Percentiles rank a stretch among this genome's conserved stretches.
Evolutionary conservation across 2,797 vertebrate species (phyloP).

Genomic region (Australoheros facetus): DNA sequence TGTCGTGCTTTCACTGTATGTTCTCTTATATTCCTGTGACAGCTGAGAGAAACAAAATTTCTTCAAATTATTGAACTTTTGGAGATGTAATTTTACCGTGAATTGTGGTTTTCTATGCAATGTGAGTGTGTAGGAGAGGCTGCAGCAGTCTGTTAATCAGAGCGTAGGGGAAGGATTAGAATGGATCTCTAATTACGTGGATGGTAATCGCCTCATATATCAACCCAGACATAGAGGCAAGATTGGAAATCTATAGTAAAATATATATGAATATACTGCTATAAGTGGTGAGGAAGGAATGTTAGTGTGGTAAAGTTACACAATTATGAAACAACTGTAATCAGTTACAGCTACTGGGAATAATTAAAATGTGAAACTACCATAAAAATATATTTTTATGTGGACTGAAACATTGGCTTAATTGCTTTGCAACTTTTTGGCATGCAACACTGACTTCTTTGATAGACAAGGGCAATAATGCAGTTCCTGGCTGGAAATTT

Average conservation of each 20-base stretch:
- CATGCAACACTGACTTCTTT: background rate
- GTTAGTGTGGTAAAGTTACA: background rate
- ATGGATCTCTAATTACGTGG: constrained; percentile 73
- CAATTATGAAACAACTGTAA: background rate
- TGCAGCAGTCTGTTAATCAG: constrained; percentile 57
- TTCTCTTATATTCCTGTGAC: constrained; percentile 5
- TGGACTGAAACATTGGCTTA: background rate
- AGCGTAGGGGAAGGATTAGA: constrained; percentile 56
- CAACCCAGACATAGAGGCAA: constrained; percentile 38
- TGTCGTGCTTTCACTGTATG: background rate
- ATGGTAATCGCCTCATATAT: constrained; percentile 68
- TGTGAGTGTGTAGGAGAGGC: constrained; percentile 35
- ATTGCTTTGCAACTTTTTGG: background rate
- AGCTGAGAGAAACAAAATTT: constrained; percentile 7
- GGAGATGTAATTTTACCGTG: constrained; percentile 13
- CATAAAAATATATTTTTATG: background rate
- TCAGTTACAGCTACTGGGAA: background rate
- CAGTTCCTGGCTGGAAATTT: background rate
- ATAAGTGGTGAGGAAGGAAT: background rate
- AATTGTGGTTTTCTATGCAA: constrained; percentile 36
- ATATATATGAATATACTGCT: constrained; percentile 14
- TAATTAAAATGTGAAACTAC: background rate
- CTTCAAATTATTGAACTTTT: constrained; percentile 29
- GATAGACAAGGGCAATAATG: background rate
- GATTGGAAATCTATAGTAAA: constrained; percentile 20